phyloP scores from a whole-genome alignment of 2,113 vertebrate species.

The Eptesicus fuscus region DNA sequence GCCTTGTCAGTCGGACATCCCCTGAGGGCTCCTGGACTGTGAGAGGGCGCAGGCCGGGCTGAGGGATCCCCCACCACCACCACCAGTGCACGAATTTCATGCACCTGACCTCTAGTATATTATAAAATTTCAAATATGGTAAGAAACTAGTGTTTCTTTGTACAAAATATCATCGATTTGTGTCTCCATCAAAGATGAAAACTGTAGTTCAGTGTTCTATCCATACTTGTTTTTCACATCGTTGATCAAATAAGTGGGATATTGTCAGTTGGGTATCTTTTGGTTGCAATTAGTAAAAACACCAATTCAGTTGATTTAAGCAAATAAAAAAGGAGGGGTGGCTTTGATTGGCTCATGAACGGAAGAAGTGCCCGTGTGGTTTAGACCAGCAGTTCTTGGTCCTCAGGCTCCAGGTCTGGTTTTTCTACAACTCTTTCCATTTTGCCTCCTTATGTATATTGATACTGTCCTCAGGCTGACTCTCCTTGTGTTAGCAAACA shows the following conservation, averaged over 20 bases:
- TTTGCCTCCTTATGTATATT: neutral
- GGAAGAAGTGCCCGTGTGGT: neutral
- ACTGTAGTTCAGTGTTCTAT: neutral
- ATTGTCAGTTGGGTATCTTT: neutral
- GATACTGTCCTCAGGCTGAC: neutral
- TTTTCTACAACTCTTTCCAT: neutral
- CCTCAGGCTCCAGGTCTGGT: neutral
- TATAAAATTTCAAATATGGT: conserved; percentile 63
- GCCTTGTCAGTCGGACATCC: no score
- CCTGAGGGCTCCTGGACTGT: no score
- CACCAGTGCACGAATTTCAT: no score
- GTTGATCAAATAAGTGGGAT: conserved; percentile 30
- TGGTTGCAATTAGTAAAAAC: neutral
- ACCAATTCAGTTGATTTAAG: neutral
- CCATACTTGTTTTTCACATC: conserved; percentile 25
- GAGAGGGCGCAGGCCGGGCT: no score
- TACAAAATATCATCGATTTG: conserved; percentile 44
- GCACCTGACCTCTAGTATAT: neutral
- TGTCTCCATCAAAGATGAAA: conserved; percentile 20
- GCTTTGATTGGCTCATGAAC: neutral
- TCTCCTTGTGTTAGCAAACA: neutral
- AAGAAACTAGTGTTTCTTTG: conserved; percentile 46
- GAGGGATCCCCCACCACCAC: no score
- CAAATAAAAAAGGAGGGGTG: neutral
- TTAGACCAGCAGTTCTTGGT: neutral